Conservation (phyloP, 2,797 vertebrate genomes). For the Passerculus sandwichensis region DNA sequence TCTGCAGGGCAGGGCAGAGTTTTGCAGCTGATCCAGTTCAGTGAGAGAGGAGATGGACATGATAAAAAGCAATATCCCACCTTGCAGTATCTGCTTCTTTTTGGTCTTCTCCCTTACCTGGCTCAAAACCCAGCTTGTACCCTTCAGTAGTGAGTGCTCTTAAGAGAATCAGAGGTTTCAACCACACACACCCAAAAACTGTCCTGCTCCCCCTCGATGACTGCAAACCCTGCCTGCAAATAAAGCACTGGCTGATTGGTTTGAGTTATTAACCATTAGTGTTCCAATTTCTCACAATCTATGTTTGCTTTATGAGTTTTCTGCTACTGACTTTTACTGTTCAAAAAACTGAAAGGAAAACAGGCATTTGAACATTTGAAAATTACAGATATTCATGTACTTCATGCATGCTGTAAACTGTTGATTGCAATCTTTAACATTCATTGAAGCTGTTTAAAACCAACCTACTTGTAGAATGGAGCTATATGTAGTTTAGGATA, state of each 20-base stretch:
- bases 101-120: background rate
- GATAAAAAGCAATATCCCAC: background rate
- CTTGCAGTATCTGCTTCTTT: background rate
- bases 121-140: background rate
- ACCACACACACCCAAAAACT: background rate
- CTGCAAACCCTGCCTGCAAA: background rate
- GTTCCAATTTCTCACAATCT: background rate
- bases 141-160: background rate
- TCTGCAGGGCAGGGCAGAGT: background rate
- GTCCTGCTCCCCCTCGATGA: fast-evolving
- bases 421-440: background rate
- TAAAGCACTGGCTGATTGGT: fast-evolving
- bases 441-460: background rate
- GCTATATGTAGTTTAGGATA: background rate
- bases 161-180: background rate
- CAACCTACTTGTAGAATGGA: background rate
- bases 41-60: too few species aligned
- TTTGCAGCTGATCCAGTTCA: background rate
- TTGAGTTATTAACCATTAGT: background rate
- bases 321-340: background rate
- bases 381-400: background rate
- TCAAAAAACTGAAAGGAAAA: background rate
- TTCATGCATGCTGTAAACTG: background rate
- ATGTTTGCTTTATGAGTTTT: background rate
- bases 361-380: background rate